Conservation (phyloP, 2,888 invertebrate species). For the Colletes collaris region DNA sequence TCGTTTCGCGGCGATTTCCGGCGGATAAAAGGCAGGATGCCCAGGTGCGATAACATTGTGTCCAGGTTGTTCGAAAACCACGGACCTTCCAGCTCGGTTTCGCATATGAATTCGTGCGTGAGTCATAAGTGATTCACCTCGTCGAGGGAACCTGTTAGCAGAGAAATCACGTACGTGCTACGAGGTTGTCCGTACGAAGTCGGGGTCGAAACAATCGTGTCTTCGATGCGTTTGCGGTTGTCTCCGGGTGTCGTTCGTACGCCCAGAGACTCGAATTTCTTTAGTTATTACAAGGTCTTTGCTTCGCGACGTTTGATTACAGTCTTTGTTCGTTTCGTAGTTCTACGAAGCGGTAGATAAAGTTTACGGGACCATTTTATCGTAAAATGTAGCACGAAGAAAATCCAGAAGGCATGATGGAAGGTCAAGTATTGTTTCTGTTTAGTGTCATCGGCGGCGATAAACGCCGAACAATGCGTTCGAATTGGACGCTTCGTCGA, state of each 20-base stretch:
- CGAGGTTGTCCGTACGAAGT: constrained; percentile 44
- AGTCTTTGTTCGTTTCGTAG: too few relatives aligned
- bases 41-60: constrained; percentile 48
- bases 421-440: constrained; percentile 25
- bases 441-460: constrained; percentile 16
- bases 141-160: constrained; percentile 51
- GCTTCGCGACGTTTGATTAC: too few relatives aligned
- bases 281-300: too few relatives aligned
- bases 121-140: constrained; percentile 65
- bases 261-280: not conserved
- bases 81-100: constrained; percentile 12
- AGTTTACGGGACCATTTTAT: too few relatives aligned
- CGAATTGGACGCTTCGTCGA: constrained; percentile 41
- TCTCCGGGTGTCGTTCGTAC: not conserved
- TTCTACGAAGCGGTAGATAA: too few relatives aligned
- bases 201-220: constrained; percentile 33
- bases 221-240: constrained; percentile 18
- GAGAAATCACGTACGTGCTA: constrained; percentile 61
- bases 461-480: constrained; percentile 52
- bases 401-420: not conserved
- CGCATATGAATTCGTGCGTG: constrained; percentile 58
- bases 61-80: constrained; percentile 9
- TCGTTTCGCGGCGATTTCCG: too few relatives aligned
- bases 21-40: not conserved
- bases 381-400: not conserved